A percentile compares a stretch with the other conserved stretches of the same genome.
Evolutionary conservation across 2,113 vertebrate genomes (phyloP).

Genomic region (Gracilinanus agilis): DNA sequence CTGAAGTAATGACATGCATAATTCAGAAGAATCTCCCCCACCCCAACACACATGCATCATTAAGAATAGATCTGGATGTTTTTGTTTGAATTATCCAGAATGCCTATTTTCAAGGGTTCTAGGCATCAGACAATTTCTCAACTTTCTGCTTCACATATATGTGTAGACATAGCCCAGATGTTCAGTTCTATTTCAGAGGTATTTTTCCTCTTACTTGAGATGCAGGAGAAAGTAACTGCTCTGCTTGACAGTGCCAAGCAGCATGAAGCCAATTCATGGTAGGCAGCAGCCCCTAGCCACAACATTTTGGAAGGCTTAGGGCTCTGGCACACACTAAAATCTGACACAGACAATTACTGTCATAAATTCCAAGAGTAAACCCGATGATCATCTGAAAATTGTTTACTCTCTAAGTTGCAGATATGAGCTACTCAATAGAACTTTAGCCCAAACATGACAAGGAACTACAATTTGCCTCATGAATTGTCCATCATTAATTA

Average conservation of each 20-base stretch:
- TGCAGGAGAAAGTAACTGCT: neutral
- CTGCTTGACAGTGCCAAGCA: neutral
- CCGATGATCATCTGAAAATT: neutral
- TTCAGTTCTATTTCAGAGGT: neutral
- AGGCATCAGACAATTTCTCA: neutral
- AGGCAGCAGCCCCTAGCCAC: slow-evolving; percentile 6
- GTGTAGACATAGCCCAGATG: neutral
- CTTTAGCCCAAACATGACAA: neutral
- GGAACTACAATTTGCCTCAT: neutral
- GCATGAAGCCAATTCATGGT: slow-evolving; percentile 11
- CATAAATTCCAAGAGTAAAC: neutral
- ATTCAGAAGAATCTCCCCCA: neutral
- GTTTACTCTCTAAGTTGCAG: neutral
- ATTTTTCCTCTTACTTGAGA: slow-evolving; percentile 7
- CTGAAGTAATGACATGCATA: slow-evolving; percentile 1
- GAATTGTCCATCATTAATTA: neutral
- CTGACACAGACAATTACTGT: slow-evolving; percentile 9
- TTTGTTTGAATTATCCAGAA: neutral
- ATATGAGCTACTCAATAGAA: neutral
- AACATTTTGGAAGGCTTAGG: neutral
- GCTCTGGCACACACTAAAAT: neutral
- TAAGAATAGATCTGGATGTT: neutral
- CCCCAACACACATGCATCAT: neutral
- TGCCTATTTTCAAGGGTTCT: neutral
- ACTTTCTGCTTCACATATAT: neutral